A percentile compares a stretch with the other conserved stretches of the same genome.
Conservation (phyloP, 2,888 invertebrate genomes). For the Diaprepes abbreviatus region DNA sequence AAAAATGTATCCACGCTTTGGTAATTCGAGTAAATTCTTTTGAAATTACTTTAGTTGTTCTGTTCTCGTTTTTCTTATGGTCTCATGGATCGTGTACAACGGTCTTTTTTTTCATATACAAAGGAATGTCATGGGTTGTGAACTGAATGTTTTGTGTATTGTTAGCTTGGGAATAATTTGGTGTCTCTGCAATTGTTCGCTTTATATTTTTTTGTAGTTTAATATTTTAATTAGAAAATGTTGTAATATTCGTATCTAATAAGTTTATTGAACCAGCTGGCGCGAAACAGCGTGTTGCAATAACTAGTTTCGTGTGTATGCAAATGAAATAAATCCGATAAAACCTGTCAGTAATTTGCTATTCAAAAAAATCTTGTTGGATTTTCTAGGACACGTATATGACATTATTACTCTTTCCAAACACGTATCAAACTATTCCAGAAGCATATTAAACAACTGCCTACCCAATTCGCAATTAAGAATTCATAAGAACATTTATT, state of each 20-base stretch:
- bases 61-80: slow-evolving; percentile 15
- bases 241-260: neutral
- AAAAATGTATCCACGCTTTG: slow-evolving; percentile 17
- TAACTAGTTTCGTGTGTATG: neutral
- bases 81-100: slow-evolving; percentile 10
- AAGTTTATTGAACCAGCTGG: slow-evolving; percentile 14
- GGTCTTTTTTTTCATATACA: slow-evolving; percentile 8
- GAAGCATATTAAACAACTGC: slow-evolving; percentile 26
- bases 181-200: neutral
- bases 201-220: slow-evolving; percentile 7
- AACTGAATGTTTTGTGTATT: slow-evolving; percentile 23
- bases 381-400: slow-evolving; percentile 6
- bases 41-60: slow-evolving; percentile 11
- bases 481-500: slow-evolving; percentile 34
- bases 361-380: neutral
- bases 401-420: neutral
- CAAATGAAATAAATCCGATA: neutral
- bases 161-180: slow-evolving; percentile 15
- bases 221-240: slow-evolving; percentile 16
- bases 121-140: slow-evolving; percentile 29
- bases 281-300: neutral
- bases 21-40: slow-evolving; percentile 25
- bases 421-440: slow-evolving; percentile 14
- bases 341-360: neutral
- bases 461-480: slow-evolving; percentile 28